Evolutionary conservation across 2,888 invertebrate species (phyloP), one percentile per base, ranked within the genome.

Genomic region (Drosophila melanocephala): DNA sequence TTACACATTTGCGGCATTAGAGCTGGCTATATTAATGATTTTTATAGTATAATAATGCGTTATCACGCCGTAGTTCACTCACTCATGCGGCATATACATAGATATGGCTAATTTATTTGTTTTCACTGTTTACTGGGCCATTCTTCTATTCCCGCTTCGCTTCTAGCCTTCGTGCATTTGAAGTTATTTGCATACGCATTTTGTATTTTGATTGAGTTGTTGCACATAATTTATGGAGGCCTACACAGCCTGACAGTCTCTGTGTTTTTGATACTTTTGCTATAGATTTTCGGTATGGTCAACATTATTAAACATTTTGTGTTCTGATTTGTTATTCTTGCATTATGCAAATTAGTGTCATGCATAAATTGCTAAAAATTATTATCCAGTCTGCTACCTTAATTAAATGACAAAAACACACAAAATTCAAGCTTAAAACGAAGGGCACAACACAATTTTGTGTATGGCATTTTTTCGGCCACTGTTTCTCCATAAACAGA

Each of bases 171-270:
- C 62, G 42, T 37, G 53, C 37, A 7, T 30, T 42, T 30, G 16
- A 37, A 37, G 55, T 9, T 26, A 75, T 72, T 79, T 77, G 53
- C 79, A 78, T 81, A 47, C 37, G 71, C 51, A 74, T 87, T 87
- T 89, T 75, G 83, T 81, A 75, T 83, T 89, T 84, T 88, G 90
- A 87, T 87, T 88, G 89, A 87, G 87, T 81, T 90, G 80, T 81
- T 83, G 63, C 61, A 66, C 75, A 87, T 85, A 77, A 89, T 78
- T 85, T 72, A 88, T 78, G 75, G 74, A 9, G 9, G 47, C 2
- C 14, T 4, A 22, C 7, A 14, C 22, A 14, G 12, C 32, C 16
- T 52, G 62, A 26, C 47, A 42, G 12, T 35, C 39, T 30, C 5
- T 42, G 33, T n/a, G 52, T 16, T 62, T 32, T 44, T 67, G 39